A percentile compares a stretch with the other conserved stretches of the same genome.
Evolutionary conservation across 2,888 invertebrate genomes (phyloP).

Genomic region (Coelinius sp.): DNA sequence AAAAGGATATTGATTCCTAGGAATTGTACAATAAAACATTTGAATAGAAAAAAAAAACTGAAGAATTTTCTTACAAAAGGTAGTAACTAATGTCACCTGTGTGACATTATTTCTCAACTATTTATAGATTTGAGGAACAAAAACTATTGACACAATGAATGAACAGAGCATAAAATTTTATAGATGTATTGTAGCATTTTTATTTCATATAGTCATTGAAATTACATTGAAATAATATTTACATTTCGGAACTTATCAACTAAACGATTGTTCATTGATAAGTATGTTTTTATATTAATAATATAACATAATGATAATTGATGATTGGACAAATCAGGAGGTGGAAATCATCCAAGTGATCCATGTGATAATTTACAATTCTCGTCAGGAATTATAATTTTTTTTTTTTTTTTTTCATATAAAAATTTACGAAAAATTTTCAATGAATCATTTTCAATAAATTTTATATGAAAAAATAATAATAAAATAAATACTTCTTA

Average conservation of each 20-base stretch:
- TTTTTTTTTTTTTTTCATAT: neutral
- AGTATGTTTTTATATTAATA: constrained; percentile 50
- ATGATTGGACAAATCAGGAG: constrained; percentile 42
- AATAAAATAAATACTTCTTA: constrained; percentile 25
- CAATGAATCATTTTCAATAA: constrained; percentile 1
- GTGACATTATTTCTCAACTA: neutral
- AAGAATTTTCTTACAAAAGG: neutral
- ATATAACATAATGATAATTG: constrained; percentile 48
- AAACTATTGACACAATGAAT: neutral
- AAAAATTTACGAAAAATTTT: constrained; percentile 2
- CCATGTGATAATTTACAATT: constrained; percentile 7
- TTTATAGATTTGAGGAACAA: neutral
- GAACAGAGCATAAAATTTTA: constrained; percentile 35
- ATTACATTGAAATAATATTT: constrained; percentile 62
- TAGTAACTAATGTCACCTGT: neutral
- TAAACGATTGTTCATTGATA: constrained; percentile 51
- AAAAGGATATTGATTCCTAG: neutral
- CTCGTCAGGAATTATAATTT: neutral
- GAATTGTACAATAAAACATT: too few species aligned
- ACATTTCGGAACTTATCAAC: constrained; percentile 51
- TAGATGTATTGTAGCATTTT: constrained; percentile 58
- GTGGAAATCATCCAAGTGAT: constrained; percentile 25
- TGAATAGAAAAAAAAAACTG: too few species aligned
- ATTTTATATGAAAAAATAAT: constrained; percentile 30
- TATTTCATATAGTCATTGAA: constrained; percentile 65